A percentile compares a stretch with the other conserved stretches of the same genome.
Evolutionary conservation across 2,888 invertebrate species (phyloP).

Genomic region (Acleris sparsana): DNA sequence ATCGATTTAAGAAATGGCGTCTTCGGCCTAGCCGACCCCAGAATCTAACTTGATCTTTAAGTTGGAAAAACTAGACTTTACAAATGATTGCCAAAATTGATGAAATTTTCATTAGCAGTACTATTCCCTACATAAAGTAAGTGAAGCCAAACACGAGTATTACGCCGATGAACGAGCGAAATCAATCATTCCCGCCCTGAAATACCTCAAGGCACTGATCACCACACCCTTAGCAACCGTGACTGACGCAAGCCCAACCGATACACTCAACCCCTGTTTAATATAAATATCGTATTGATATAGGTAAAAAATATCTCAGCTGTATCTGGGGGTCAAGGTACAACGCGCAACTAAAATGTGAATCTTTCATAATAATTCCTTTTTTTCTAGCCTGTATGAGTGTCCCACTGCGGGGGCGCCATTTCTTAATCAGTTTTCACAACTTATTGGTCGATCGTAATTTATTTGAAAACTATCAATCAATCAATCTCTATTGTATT

Average conservation of each 20-base stretch:
- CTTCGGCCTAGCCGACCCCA: conserved; percentile 13
- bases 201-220: conserved; percentile 44
- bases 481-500: too few species aligned
- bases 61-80: not conserved
- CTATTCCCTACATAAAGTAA: not conserved
- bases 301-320: too few species aligned
- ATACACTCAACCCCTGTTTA: conserved; percentile 73
- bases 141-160: conserved; percentile 2
- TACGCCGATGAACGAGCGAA: conserved; percentile 4
- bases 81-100: not conserved
- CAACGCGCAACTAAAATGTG: too few species aligned
- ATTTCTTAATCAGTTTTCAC: conserved; percentile 25
- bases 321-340: too few species aligned
- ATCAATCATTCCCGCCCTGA: conserved; percentile 49
- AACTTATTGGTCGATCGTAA: conserved; percentile 33
- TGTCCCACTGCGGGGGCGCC: conserved; percentile 4
- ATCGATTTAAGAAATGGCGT: conserved; percentile 26
- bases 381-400: too few species aligned
- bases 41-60: not conserved
- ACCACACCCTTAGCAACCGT: conserved; percentile 68
- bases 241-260: conserved; percentile 67
- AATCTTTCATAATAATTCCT: too few species aligned
- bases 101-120: not conserved
- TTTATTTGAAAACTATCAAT: too few species aligned
- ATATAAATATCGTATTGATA: not conserved